Evolutionary conservation across 2,113 vertebrate genomes (phyloP).

Genomic region (Ursus arctos): DNA sequence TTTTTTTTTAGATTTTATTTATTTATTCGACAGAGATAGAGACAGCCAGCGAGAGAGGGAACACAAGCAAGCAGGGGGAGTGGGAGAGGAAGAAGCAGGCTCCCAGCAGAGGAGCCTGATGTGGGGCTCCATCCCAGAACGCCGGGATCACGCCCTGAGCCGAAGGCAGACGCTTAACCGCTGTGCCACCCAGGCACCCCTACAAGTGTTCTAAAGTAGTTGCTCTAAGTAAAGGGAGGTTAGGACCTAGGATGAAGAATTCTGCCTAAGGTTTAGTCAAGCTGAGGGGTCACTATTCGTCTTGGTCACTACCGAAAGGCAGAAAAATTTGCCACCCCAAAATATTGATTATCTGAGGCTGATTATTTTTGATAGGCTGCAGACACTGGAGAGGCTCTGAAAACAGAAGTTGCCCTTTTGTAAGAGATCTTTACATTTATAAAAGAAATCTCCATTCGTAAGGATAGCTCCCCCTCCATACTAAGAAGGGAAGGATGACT

Average conservation of each 20-base stretch:
- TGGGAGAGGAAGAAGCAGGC: no score
- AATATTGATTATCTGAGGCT: background rate
- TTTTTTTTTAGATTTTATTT: no score
- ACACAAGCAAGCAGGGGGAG: no score
- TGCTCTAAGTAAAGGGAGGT: background rate
- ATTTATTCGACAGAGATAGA: no score
- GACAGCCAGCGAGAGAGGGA: no score
- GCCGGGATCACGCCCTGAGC: no score
- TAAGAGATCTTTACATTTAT: background rate
- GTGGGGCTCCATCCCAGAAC: no score
- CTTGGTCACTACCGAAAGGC: background rate
- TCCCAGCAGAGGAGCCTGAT: no score
- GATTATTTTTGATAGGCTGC: background rate
- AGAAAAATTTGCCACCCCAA: background rate
- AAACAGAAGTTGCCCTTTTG: background rate
- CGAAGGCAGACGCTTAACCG: no score
- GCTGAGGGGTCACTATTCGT: background rate
- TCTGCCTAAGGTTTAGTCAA: background rate
- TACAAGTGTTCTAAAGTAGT: background rate
- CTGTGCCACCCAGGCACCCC: no score
- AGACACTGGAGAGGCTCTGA: background rate
- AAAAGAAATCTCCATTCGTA: background rate
- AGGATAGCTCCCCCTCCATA: background rate
- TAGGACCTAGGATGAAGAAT: background rate
- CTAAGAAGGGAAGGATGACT: background rate